Conservation (phyloP, 2,888 invertebrate genomes). For the Polyploca ridens region DNA sequence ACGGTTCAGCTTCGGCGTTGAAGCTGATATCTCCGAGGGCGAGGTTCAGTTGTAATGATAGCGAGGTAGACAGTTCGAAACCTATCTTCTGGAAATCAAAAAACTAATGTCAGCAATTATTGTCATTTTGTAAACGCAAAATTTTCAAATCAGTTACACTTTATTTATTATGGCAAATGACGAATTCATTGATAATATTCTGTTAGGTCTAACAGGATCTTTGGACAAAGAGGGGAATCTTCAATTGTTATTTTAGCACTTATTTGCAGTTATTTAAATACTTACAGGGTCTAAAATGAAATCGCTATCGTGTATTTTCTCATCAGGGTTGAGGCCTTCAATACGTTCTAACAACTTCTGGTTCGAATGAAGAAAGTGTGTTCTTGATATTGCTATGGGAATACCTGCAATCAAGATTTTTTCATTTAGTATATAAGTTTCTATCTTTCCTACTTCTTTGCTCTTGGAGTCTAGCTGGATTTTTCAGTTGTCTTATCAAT, state of each 20-base stretch:
- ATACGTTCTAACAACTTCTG: conserved; percentile 82
- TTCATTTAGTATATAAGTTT: not conserved
- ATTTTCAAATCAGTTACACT: no score
- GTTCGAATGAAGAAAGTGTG: conserved; percentile 86
- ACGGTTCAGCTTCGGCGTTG: conserved; percentile 81
- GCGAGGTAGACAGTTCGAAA: conserved; percentile 84
- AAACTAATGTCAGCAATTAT: conserved; percentile 13
- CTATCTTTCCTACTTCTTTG: not conserved
- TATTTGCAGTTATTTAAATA: no score
- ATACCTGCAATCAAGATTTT: conserved; percentile 74
- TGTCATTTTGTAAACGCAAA: no score
- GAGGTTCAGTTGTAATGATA: conserved; percentile 89
- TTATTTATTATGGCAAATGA: no score
- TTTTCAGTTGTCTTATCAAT: no score
- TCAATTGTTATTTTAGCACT: not conserved
- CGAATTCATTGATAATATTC: no score
- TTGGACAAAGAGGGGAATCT: no score
- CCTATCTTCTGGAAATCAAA: conserved; percentile 83
- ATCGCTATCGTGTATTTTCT: conserved; percentile 58
- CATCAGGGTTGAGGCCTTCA: conserved; percentile 84
- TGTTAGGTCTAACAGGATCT: no score
- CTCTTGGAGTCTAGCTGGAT: no score
- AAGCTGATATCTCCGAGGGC: conserved; percentile 85
- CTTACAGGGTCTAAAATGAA: conserved; percentile 87
- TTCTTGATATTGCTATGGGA: conserved; percentile 87